Base-by-base conservation (phyloP, 2,888 invertebrate genomes). In the Epirrita christyi region DNA sequence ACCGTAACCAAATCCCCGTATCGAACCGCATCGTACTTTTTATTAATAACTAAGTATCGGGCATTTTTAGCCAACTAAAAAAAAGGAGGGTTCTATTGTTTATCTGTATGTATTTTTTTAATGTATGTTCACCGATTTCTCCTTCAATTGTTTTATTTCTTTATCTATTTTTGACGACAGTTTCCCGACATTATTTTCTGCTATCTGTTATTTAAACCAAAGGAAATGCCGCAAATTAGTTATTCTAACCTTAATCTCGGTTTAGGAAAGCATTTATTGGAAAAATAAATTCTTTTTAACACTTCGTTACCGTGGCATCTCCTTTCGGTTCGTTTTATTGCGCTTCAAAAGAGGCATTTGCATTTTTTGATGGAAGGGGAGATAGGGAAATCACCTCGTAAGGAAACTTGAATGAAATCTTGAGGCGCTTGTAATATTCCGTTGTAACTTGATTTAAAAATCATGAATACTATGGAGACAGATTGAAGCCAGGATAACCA, bases 301-400 rank as follows among this genome's bases (percentile, higher is more conserved):
- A 63, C 59, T 58, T 64, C 64, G 61, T 65, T 61, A 61, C 54
- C 36, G 43, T 32, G n/a, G 37, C 56, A 45, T 40, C 48, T 45
- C 49, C 51, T 64, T 52, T 60, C 48, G 47, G 52, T 55, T 52
- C 48, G 56, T 44, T 54, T 51, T 55, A 64, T 66, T 62, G 59
- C 58, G 55, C 61, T 54, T 63, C 69, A 63, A 68, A 69, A 57
- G 66, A 49, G 43, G 41, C 54, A 68, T 70, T 70, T 68, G 61
- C 67, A 68, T 68, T 60, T 64, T 61, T 61, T 64, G 67, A 67
- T 67, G 49, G 65, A 61, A 63, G 50, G 57, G 49, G 52, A 55
- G 65, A 61, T 59, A 49, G 50, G 40, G 34, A 50, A 46, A 58
- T 28, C 32, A 13, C 21, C 50, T 51, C 48, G 38, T 42, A 51